These are phyloP conservation scores for Nesospiza acunhae DNA, from an alignment of 2,113 vertebrate species.

Conservation along the genomic window DNA sequence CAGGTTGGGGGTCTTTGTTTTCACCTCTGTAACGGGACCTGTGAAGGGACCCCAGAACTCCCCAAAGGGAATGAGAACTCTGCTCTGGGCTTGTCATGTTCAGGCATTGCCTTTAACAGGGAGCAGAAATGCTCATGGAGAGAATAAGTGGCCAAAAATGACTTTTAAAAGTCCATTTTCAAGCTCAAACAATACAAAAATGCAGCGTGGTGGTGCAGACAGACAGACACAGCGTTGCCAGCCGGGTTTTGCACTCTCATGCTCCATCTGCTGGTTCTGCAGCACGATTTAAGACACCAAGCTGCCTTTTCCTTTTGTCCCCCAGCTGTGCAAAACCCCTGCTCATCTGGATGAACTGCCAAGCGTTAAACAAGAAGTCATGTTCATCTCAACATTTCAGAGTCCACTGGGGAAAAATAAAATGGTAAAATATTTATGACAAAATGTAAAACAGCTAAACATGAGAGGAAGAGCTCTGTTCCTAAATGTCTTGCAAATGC, in stretches of 20 bases:
- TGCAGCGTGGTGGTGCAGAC: rapidly evolving
- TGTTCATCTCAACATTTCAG: slow-evolving; percentile 35
- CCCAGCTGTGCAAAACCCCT: not conserved
- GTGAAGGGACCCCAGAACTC: not conserved
- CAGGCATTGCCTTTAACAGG: not conserved
- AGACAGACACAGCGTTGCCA: not conserved
- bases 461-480: not conserved
- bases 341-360: slow-evolving; percentile 3
- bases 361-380: slow-evolving; percentile 21
- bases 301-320: not conserved
- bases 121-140: rapidly evolving
- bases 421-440: slow-evolving; percentile 37
- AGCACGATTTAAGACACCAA: not conserved
- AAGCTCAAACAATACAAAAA: not conserved
- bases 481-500: not conserved
- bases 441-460: not conserved
- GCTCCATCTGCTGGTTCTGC: slow-evolving; percentile 32
- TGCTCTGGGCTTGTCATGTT: not conserved
- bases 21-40: rapidly evolving
- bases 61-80: not conserved
- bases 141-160: not conserved
- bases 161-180: not conserved
- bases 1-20: rapidly evolving
- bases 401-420: slow-evolving; percentile 11
- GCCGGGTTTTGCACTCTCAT: not conserved